Evolutionary conservation across 2,113 vertebrate genomes (phyloP).

Genomic region (Pseudonaja textilis): DNA sequence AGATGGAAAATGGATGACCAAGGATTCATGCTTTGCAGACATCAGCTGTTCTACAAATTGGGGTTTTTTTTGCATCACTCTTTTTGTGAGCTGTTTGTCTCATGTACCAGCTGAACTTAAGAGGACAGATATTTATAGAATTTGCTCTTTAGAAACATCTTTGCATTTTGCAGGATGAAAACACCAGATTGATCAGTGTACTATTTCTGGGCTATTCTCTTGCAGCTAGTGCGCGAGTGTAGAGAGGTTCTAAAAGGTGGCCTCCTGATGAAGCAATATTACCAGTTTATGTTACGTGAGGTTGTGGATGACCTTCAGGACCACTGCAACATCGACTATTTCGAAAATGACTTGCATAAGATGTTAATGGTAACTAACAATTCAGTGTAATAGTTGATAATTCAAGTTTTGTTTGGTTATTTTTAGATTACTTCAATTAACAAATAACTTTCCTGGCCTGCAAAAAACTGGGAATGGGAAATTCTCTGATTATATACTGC

Average conservation of each 20-base stretch:
- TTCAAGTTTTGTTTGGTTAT: background rate
- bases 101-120: background rate
- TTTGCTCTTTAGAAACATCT: background rate
- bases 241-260: conserved; percentile 97
- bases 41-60: background rate
- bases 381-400: background rate
- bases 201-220: conserved; percentile 36
- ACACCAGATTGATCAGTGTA: background rate
- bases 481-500: no score
- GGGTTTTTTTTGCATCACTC: background rate
- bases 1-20: background rate
- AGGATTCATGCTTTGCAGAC: no score
- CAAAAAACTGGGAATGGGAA: background rate
- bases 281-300: conserved; percentile 93
- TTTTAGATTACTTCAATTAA: background rate
- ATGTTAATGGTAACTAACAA: conserved; percentile 88
- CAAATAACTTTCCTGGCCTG: background rate
- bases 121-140: conserved; percentile 12
- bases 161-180: conserved; percentile 4
- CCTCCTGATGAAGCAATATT: conserved; percentile 98
- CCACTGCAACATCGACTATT: conserved; percentile 92
- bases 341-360: conserved; percentile 96
- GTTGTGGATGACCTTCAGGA: conserved; percentile 80
- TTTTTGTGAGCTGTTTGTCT: background rate
- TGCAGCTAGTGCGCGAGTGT: conserved; percentile 95